A percentile compares a stretch with the other conserved stretches of the same genome.
These are phyloP conservation scores for Tanypteryx hageni DNA, from an alignment of 2,888 invertebrate genomes.

Conservation along the genomic window DNA sequence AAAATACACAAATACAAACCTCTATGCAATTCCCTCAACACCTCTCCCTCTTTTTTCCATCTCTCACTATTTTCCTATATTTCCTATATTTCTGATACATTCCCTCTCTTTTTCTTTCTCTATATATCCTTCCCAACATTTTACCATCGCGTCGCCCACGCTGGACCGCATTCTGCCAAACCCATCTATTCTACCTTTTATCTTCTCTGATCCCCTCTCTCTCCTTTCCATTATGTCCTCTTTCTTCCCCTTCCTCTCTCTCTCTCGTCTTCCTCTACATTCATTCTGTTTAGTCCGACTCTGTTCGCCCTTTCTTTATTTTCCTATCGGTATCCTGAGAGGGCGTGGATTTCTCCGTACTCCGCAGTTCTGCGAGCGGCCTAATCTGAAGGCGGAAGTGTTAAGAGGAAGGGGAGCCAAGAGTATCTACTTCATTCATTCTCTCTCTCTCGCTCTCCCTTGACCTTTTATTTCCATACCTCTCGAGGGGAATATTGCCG, in stretches of 20 bases:
- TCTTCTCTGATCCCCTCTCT: not conserved
- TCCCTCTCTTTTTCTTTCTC: not conserved
- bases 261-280: not conserved
- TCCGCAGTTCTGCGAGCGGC: not conserved
- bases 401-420: not conserved
- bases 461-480: conserved; percentile 14
- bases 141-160: too few species aligned
- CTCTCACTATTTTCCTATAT: not conserved
- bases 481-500: conserved; percentile 11
- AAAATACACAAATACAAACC: too few species aligned
- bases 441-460: not conserved
- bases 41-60: not conserved
- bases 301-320: not conserved
- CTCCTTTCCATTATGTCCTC: not conserved
- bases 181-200: not conserved
- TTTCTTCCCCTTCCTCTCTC: not conserved
- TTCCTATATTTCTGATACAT: not conserved
- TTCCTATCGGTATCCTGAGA: conserved; percentile 21
- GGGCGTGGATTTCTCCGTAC: not conserved
- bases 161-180: not conserved
- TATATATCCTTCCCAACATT: not conserved
- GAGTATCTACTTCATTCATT: not conserved
- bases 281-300: not conserved
- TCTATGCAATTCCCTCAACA: not conserved
- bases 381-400: conserved; percentile 33